Evolutionary conservation across 2,797 vertebrate genomes (phyloP).

Genomic region (Acipenser transmontanus): DNA sequence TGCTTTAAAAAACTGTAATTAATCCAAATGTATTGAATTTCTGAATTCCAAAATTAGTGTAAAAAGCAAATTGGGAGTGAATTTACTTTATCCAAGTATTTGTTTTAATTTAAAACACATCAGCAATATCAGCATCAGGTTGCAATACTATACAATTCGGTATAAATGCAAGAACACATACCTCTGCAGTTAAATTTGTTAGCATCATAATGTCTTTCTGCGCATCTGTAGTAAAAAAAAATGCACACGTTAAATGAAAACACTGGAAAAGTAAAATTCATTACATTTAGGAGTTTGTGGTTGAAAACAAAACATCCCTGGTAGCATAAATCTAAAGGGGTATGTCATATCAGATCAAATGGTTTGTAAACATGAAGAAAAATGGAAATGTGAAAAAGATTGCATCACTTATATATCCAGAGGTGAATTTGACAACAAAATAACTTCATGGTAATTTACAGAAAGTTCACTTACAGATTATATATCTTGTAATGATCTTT

Average conservation of each 20-base stretch:
- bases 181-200: conserved; percentile 96
- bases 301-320: neutral
- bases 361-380: neutral
- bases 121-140: too few relatives aligned
- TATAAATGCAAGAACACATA: conserved; percentile 42
- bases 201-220: conserved; percentile 92
- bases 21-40: too few relatives aligned
- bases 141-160: too few relatives aligned
- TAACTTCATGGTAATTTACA: neutral
- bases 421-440: conserved; percentile 5
- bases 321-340: too few relatives aligned
- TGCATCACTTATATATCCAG: neutral
- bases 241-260: conserved; percentile 20
- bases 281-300: neutral
- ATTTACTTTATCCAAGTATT: too few relatives aligned
- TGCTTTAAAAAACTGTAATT: too few relatives aligned
- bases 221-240: conserved; percentile 67
- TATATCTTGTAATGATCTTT: conserved; percentile 99
- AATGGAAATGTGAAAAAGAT: neutral
- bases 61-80: too few relatives aligned
- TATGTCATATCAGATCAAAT: neutral
- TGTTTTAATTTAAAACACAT: too few relatives aligned
- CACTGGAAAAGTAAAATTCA: neutral
- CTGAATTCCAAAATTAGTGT: too few relatives aligned
- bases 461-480: conserved; percentile 85